These are phyloP conservation scores for Syngnathus acus DNA, from an alignment of 2,797 vertebrate genomes.

Conservation along the genomic window DNA sequence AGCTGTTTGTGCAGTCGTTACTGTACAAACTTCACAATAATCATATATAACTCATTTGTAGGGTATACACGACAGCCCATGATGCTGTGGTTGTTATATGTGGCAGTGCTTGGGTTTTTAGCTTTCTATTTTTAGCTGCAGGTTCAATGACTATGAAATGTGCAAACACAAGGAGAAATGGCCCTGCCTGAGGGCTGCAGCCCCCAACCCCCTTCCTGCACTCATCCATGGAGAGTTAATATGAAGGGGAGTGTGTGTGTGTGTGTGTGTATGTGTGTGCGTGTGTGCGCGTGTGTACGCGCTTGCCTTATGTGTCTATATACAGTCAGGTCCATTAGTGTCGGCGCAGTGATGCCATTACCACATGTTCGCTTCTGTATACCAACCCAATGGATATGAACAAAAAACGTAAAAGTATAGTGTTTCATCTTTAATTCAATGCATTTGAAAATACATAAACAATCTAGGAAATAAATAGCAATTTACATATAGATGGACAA, in stretches of 20 bases:
- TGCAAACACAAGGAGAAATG: conserved; percentile 63
- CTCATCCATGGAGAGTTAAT: conserved; percentile 52
- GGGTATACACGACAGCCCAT: conserved; percentile 29
- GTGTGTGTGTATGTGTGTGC: conserved; percentile 14
- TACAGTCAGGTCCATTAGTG: conserved; percentile 14
- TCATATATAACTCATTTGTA: conserved; percentile 41
- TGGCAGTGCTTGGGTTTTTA: conserved; percentile 33
- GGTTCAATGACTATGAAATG: conserved; percentile 70
- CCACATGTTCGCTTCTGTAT: neutral
- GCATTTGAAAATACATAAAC: neutral
- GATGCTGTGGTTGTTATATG: conserved; percentile 30
- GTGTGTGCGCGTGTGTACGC: conserved; percentile 14
- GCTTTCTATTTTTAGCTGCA: conserved; percentile 65
- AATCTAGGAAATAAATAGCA: neutral
- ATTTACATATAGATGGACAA: neutral
- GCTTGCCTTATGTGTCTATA: conserved; percentile 8
- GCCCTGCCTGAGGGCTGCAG: conserved; percentile 46
- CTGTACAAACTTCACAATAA: neutral
- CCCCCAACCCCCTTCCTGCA: conserved; percentile 36
- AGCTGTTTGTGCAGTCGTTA: neutral
- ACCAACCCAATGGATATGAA: neutral
- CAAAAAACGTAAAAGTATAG: neutral
- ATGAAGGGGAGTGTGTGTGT: conserved; percentile 22
- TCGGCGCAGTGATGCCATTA: conserved; percentile 5
- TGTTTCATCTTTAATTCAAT: neutral